Base-by-base conservation (phyloP, 2,113 vertebrate genomes). In the Psophia crepitans region DNA sequence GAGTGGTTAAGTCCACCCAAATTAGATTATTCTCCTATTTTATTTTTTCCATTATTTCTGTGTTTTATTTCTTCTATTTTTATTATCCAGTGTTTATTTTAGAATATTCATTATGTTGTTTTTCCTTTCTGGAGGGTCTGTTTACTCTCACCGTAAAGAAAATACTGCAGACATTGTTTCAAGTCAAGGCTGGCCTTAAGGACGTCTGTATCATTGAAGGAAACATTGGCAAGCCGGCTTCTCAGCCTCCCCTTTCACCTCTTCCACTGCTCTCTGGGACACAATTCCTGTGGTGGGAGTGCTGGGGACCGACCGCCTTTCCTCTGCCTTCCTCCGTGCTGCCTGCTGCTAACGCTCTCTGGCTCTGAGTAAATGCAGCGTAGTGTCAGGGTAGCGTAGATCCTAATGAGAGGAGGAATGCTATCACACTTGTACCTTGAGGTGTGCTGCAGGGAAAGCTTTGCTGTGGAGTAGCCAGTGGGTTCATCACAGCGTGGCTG, bases 261-360 rank as follows among this genome's bases (percentile, higher is more conserved):
- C 80, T 93, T 80, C 80, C 68, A 23, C 58, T 51, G 63, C 39
- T 61, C 22, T n/a, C 30, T 46, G 43, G 13, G 21, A 15, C 2
- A 1, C 10, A n/a, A 24, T 64, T 79, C 1, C 0, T 32, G 5
- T 1, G 2, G 26, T 68, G n/a, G n/a, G n/a, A n/a, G n/a, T n/a
- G n/a, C n/a, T n/a, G n/a, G n/a, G n/a, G n/a, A n/a, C n/a, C n/a
- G n/a, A n/a, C n/a, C n/a, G n/a, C n/a, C n/a, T n/a, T n/a, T 54
- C 11, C 27, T 53, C 33, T 84, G 63, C 73, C 26, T 60, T 84
- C 37, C 43, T 26, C 27, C 57, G 35, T 57, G 33, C 66, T 80
- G 39, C 35, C 27, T 14, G 58, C 6, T 48, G 73, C 58, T 69
- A 3, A 6, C 39, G 37, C 24, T 77, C 11, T 73, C 64, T 73